A percentile compares a stretch with the other conserved stretches of the same genome.
Evolutionary conservation across 1,140 invertebrate genomes (phyloP).

Genomic region (Mylabris phalerata): DNA sequence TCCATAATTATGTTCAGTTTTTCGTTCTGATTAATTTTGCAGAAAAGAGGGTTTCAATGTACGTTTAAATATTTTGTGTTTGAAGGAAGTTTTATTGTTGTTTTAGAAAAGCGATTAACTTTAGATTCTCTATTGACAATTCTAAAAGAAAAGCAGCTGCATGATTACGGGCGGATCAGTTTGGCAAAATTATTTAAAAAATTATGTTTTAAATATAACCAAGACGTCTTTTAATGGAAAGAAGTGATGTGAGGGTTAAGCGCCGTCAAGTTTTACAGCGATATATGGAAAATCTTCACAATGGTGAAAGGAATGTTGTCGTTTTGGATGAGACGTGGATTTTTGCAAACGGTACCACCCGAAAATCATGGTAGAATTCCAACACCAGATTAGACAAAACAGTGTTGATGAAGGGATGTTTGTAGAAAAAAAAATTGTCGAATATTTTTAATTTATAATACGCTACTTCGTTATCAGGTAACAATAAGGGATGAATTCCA

Average conservation of each 20-base stretch:
- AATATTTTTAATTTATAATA: neutral
- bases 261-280: neutral
- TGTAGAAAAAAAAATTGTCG: neutral
- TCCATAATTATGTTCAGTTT: too few species aligned
- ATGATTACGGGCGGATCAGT: neutral
- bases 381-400: neutral
- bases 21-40: too few species aligned
- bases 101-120: too few species aligned
- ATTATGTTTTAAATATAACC: neutral
- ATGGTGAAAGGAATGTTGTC: neutral
- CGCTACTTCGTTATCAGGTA: neutral
- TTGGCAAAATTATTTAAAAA: neutral
- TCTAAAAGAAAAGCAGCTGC: too few species aligned
- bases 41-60: too few species aligned
- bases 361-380: neutral
- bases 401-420: neutral
- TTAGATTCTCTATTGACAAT: too few species aligned
- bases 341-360: neutral
- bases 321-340: conserved; percentile 1
- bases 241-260: neutral
- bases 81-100: too few species aligned
- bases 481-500: neutral
- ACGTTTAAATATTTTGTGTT: too few species aligned
- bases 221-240: conserved; percentile 1
- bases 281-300: neutral